A percentile compares a stretch with the other conserved stretches of the same genome.
phyloP scores from a whole-genome alignment of 2,113 vertebrate genomes.

The Coptodon rendalli region DNA sequence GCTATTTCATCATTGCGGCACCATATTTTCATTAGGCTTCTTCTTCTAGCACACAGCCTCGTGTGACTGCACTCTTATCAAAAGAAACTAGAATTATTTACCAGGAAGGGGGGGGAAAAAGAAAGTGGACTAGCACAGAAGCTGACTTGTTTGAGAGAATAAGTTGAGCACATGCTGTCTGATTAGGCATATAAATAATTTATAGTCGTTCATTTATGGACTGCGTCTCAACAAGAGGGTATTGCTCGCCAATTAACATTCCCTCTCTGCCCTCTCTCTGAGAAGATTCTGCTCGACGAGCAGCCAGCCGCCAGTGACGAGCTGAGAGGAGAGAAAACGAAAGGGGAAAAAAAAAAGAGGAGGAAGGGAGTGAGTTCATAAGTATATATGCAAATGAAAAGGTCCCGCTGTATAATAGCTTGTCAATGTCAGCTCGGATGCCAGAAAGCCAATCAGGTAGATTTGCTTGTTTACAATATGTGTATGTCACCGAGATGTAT shows the following conservation, averaged over 20 bases:
- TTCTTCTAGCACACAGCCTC: slow-evolving; percentile 19
- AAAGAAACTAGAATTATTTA: slow-evolving; percentile 56
- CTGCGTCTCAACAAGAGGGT: slow-evolving; percentile 51
- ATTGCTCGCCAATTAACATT: slow-evolving; percentile 71
- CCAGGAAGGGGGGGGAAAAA: not conserved
- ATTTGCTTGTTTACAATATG: not conserved
- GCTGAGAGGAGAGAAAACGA: not conserved
- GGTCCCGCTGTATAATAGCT: slow-evolving; percentile 34
- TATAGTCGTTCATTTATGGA: slow-evolving; percentile 53
- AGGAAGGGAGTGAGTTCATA: slow-evolving; percentile 50
- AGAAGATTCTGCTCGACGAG: slow-evolving; percentile 45
- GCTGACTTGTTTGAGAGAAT: slow-evolving; percentile 52
- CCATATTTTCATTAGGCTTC: slow-evolving; percentile 44
- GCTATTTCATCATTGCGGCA: slow-evolving; percentile 36
- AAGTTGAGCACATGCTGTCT: slow-evolving; percentile 37
- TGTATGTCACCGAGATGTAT: not conserved
- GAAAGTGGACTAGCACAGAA: slow-evolving; percentile 27
- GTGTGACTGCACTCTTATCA: slow-evolving; percentile 44
- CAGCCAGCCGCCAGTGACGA: slow-evolving; percentile 31
- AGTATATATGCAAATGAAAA: slow-evolving; percentile 68
- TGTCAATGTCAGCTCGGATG: slow-evolving; percentile 55
- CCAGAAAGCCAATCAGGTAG: slow-evolving; percentile 33
- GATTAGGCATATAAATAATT: slow-evolving; percentile 69
- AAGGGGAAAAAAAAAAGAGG: not conserved
- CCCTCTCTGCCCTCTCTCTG: slow-evolving; percentile 59